Evolutionary conservation across 92 coral and sea anemone genomes (phyloP).

Genomic region (Bergia sp.): DNA sequence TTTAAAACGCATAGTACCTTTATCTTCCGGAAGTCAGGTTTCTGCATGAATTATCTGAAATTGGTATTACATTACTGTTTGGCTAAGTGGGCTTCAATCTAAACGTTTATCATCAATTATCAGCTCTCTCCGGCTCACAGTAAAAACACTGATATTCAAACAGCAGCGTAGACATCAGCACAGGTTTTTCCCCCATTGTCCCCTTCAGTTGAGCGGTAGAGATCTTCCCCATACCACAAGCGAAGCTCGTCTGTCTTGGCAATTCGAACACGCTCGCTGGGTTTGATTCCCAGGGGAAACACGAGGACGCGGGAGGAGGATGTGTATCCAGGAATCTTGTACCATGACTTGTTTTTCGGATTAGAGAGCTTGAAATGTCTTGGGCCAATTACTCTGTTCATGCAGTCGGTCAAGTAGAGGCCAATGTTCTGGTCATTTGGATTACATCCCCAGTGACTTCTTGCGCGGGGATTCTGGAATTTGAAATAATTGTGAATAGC

Average conservation of each 20-base stretch:
- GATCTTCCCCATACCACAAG: constrained; percentile 50
- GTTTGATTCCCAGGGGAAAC: constrained; percentile 40
- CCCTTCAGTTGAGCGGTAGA: not conserved
- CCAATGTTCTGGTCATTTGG: not conserved
- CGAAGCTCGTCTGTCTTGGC: constrained; percentile 3
- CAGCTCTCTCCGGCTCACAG: not conserved
- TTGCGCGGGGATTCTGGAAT: not conserved
- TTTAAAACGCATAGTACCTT: too few species aligned
- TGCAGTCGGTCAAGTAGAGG: constrained; percentile 1
- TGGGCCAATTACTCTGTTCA: not conserved
- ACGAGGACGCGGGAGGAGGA: constrained; percentile 18
- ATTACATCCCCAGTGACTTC: not conserved
- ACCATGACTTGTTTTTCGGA: not conserved
- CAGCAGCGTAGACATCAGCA: constrained; percentile 26
- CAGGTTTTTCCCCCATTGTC: constrained; percentile 38
- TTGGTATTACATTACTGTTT: too few species aligned
- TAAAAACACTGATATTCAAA: not conserved
- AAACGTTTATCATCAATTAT: too few species aligned
- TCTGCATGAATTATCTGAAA: too few species aligned
- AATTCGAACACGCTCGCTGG: not conserved
- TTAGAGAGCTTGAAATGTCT: not conserved
- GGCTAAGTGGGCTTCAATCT: too few species aligned
- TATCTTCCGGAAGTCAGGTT: too few species aligned
- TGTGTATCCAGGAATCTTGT: not conserved
- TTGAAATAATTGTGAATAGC: too few species aligned